Conservation (phyloP, 1,140 invertebrate species). For the Saccostrea cuccullata region DNA sequence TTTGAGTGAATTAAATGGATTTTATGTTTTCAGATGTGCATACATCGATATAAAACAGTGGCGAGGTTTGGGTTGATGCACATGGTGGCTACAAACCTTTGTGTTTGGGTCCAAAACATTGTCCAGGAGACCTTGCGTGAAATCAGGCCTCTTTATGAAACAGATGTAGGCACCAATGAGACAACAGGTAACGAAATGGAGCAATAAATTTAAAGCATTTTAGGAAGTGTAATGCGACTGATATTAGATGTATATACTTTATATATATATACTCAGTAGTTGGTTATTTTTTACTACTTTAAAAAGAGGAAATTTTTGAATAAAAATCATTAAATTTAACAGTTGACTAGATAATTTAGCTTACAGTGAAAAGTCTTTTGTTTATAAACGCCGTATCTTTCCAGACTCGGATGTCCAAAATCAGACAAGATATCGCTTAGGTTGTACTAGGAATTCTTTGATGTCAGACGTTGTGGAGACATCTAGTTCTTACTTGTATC, state of each 20-base stretch:
- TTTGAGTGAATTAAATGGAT: not conserved
- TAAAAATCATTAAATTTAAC: no score
- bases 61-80: slow-evolving; percentile 98
- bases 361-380: not conserved
- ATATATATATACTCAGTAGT: no score
- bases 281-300: no score
- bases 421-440: not conserved
- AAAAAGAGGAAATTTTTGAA: no score
- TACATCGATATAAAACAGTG: slow-evolving; percentile 86
- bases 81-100: slow-evolving; percentile 96
- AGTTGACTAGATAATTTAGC: not conserved
- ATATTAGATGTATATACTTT: no score
- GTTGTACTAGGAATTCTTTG: slow-evolving; percentile 41
- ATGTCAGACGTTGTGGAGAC: slow-evolving; percentile 60
- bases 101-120: slow-evolving; percentile 84
- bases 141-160: slow-evolving; percentile 38
- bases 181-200: not conserved
- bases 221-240: no score
- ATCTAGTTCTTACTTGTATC: slow-evolving; percentile 90
- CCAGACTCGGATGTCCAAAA: not conserved
- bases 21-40: slow-evolving; percentile 66
- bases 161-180: not conserved
- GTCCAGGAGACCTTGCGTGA: slow-evolving; percentile 64
- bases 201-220: not conserved
- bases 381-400: not conserved